Conservation (phyloP, 2,888 invertebrate genomes). For the Xanthorhoe designata region DNA sequence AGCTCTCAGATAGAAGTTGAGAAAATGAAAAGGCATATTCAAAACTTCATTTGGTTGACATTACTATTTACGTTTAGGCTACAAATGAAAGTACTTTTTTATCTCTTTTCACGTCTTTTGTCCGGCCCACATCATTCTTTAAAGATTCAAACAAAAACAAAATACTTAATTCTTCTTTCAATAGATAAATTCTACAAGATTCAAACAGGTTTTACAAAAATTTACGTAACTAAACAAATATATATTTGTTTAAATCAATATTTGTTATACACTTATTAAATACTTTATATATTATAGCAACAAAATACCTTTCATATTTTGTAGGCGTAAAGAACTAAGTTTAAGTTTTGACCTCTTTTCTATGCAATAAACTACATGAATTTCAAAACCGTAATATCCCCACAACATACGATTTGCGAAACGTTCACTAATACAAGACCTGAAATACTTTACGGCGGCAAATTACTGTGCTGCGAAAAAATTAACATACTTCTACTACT, state of each 20-base stretch:
- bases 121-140: too few species aligned
- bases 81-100: too few species aligned
- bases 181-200: too few species aligned
- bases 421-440: constrained; percentile 46
- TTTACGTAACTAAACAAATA: too few species aligned
- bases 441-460: constrained; percentile 50
- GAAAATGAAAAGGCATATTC: neutral
- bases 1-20: neutral
- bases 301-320: neutral
- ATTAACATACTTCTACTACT: constrained; percentile 47
- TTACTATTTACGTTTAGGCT: neutral
- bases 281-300: too few species aligned
- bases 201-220: too few species aligned
- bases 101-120: too few species aligned
- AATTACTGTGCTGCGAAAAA: constrained; percentile 54
- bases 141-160: too few species aligned
- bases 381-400: constrained; percentile 43
- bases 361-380: constrained; percentile 28
- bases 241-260: too few species aligned
- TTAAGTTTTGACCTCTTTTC: constrained; percentile 8
- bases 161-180: too few species aligned
- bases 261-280: too few species aligned
- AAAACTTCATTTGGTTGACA: neutral
- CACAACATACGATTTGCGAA: constrained; percentile 52
- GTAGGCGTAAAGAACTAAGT: neutral